Conservation (phyloP, 2,797 vertebrate species). For the Ptychobarbus kaznakovi region DNA sequence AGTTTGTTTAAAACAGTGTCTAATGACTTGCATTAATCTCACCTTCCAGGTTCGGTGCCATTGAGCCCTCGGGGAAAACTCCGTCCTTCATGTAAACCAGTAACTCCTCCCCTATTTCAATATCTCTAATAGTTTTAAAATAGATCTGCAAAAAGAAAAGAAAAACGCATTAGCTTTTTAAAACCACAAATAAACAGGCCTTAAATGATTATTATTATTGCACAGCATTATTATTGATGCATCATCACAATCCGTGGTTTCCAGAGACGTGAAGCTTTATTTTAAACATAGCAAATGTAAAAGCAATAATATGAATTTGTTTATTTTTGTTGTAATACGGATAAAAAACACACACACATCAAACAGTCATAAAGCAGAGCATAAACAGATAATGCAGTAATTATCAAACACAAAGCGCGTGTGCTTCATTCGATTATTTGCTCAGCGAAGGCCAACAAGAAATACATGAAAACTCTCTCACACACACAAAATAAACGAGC, state of each 20-base stretch:
- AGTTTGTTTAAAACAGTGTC: conserved; percentile 87
- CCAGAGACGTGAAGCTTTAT: background rate
- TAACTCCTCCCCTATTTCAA: conserved; percentile 95
- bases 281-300: conserved; percentile 1
- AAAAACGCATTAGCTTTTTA: background rate
- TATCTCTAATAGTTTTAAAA: conserved; percentile 97
- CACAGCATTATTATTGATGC: background rate
- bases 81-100: conserved; percentile 96
- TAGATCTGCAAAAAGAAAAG: conserved; percentile 82
- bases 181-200: background rate
- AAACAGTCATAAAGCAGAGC: background rate
- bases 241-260: background rate
- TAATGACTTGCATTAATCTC: conserved; percentile 87
- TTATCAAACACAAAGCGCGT: background rate
- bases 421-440: background rate
- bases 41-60: conserved; percentile 95
- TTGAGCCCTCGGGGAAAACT: conserved; percentile 88
- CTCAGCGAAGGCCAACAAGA: background rate
- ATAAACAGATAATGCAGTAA: background rate
- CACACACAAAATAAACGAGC: background rate
- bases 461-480: background rate
- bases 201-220: background rate
- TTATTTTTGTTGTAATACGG: background rate
- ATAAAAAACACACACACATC: background rate
- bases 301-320: background rate